Evolutionary conservation across 2,797 vertebrate genomes (phyloP), one percentile per base, ranked within the genome.

Genomic region (Premnoplex brunnescens): DNA sequence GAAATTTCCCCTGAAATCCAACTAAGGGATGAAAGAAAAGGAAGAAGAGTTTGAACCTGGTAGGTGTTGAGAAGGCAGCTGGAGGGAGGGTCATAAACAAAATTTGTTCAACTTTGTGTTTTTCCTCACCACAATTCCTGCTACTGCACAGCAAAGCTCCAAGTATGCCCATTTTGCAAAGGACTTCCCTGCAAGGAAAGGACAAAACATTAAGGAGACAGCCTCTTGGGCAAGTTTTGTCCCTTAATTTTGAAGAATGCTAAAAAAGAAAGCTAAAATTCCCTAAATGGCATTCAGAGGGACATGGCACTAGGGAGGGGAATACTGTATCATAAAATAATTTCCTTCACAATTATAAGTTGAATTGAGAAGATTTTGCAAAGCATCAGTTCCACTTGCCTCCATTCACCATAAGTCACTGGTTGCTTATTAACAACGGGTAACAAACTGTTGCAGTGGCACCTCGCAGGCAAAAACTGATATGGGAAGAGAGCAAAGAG

Each of bases 221-320:
- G 19, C 27, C 43, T 48, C 23, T 7, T 18, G 56, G 6, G 30
- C 16, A 20, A 69, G 56, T 23, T 60, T 22, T 46, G 36, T 71
- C 12, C 17, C 36, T 73, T 81, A 20, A 48, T 77, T 63, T 59
- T 85, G 39, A 68, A 63, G 30, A 17, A 32, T 26, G 8, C 16
- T 63, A 20, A 69, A 49, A 39, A 74, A 26, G n/a, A 71, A 84
- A 66, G 39, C 10, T 51, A n/a, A 71, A 75, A 60, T 66, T 66
- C 26, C 46, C 22, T 56, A 26, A 71, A 63, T 0, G 1, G 3
- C 5, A 34, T 36, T 30, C 20, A 56, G 2, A 71, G 37, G 2
- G 6, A 60, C 32, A 39, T 21, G 41, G 4, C 13, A 37, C 3
- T 74, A n/a, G 4, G 7, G 2, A 8, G 8, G 19, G 14, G 44